These are phyloP conservation scores for Heliconius cydno DNA, from an alignment of 2,888 invertebrate species.

Conservation along the genomic window DNA sequence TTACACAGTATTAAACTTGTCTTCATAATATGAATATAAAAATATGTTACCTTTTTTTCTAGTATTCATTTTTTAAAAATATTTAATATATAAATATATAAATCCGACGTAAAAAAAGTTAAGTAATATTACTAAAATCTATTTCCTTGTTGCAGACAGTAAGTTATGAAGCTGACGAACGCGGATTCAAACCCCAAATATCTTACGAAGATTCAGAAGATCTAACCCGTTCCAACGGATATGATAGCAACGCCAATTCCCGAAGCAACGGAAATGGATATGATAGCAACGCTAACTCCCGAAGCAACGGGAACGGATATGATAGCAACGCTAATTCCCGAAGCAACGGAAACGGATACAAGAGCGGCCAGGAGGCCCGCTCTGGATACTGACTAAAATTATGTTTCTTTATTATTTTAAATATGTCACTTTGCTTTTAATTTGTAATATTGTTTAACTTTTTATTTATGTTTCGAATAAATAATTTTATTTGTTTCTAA, in stretches of 20 bases:
- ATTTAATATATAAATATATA: background rate
- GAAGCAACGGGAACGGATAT: constrained; percentile 57
- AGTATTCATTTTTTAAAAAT: too few relatives aligned
- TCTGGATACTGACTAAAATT: constrained; percentile 51
- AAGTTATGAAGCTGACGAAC: constrained; percentile 87
- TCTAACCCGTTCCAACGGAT: constrained; percentile 61
- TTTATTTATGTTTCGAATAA: constrained; percentile 5
- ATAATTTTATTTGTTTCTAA: constrained; percentile 20
- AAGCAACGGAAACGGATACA: constrained; percentile 52
- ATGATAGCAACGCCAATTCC: constrained; percentile 49
- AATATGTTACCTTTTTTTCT: too few relatives aligned
- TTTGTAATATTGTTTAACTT: background rate
- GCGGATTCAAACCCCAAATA: constrained; percentile 87
- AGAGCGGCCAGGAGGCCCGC: constrained; percentile 47
- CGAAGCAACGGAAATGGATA: constrained; percentile 49
- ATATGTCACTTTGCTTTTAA: constrained; percentile 21
- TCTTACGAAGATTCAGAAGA: constrained; percentile 84
- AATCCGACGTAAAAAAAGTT: background rate
- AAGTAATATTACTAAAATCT: background rate
- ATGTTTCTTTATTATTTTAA: constrained; percentile 23
- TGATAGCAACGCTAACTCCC: constrained; percentile 31
- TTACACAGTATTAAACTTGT: too few relatives aligned
- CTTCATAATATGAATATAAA: too few relatives aligned
- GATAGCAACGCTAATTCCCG: constrained; percentile 64
- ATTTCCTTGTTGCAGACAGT: constrained; percentile 81